A percentile compares a stretch with the other conserved stretches of the same genome.
These are phyloP conservation scores for Tachycineta bicolor DNA, from an alignment of 2,113 vertebrate species.

Conservation along the genomic window DNA sequence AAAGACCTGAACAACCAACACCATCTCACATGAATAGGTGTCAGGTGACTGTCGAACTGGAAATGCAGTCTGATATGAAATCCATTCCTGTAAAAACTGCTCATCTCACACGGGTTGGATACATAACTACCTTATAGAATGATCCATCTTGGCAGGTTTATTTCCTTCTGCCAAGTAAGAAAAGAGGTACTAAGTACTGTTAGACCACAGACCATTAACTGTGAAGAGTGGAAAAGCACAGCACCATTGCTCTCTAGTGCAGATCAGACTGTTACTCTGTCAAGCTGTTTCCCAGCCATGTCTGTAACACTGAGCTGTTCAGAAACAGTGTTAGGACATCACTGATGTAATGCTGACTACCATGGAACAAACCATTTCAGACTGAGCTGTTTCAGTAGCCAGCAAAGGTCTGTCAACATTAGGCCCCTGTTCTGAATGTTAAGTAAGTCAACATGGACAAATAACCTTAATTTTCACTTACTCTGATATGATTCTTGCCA, in stretches of 20 bases:
- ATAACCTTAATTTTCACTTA: slow-evolving; percentile 43
- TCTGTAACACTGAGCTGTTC: background rate
- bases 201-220: background rate
- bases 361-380: background rate
- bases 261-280: background rate
- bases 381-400: background rate
- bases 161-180: background rate
- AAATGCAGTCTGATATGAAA: background rate
- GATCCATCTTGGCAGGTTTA: background rate
- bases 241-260: background rate
- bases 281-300: background rate
- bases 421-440: background rate
- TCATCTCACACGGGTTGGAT: background rate
- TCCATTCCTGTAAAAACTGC: background rate
- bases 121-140: background rate
- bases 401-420: background rate
- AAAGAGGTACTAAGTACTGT: background rate
- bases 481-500: slow-evolving; percentile 88
- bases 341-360: background rate
- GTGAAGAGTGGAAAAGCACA: background rate
- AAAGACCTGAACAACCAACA: background rate
- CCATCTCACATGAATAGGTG: background rate
- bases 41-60: background rate
- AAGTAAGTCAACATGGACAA: background rate
- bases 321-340: background rate